Evolutionary conservation across 1,140 invertebrate species (phyloP).

Genomic region (Euwallacea similis): DNA sequence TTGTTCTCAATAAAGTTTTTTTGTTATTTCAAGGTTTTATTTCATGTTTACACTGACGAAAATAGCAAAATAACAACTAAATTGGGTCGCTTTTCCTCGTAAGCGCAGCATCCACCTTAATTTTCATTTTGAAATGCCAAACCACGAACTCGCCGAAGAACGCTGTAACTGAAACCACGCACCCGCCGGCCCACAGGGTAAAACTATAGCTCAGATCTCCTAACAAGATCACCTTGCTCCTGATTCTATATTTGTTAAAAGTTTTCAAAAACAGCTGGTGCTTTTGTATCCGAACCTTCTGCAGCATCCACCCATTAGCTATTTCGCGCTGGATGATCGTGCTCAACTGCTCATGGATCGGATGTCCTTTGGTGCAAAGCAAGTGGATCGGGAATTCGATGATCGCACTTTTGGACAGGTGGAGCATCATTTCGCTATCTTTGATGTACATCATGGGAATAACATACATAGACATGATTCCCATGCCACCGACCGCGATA

Average conservation of each 20-base stretch:
- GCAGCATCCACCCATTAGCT: slow-evolving; percentile 8
- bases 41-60: too few relatives aligned
- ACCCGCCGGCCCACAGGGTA: not conserved
- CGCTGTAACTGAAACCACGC: too few relatives aligned
- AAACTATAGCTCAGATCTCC: not conserved
- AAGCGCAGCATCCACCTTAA: too few relatives aligned
- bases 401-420: not conserved
- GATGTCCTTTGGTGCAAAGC: slow-evolving; percentile 12
- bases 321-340: not conserved
- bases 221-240: not conserved
- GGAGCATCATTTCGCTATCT: slow-evolving; percentile 4
- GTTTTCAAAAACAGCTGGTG: not conserved
- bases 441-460: not conserved
- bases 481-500: not conserved
- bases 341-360: slow-evolving; percentile 1
- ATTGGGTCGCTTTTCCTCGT: too few relatives aligned
- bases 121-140: too few relatives aligned
- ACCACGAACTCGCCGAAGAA: too few relatives aligned
- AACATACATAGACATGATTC: not conserved
- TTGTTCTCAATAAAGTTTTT: too few relatives aligned
- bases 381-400: not conserved
- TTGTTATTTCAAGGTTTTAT: too few relatives aligned
- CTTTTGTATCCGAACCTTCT: not conserved
- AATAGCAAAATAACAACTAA: too few relatives aligned
- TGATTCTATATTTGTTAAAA: not conserved